Conservation (phyloP, 2,888 invertebrate genomes). For the Galeopsomyia nigrocyanea region DNA sequence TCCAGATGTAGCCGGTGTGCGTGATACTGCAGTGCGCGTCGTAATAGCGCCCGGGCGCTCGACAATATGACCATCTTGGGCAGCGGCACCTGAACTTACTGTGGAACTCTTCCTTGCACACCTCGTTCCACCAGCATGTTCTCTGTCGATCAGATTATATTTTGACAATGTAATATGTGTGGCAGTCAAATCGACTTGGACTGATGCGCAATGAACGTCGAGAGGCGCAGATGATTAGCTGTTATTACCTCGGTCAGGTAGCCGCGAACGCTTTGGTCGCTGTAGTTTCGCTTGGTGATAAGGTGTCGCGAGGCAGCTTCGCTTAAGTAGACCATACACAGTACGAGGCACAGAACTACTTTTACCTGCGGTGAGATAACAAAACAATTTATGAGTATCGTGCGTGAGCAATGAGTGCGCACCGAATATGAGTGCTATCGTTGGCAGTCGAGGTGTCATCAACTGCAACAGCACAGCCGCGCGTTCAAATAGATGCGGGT, state of each 20-base stretch:
- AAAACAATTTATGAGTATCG: constrained; percentile 3
- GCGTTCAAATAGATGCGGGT: too few species aligned
- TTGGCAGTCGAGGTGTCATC: not conserved
- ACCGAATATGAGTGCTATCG: not conserved
- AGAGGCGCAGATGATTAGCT: too few species aligned
- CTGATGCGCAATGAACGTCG: not conserved
- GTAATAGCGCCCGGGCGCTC: constrained; percentile 90
- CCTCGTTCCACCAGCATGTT: constrained; percentile 95
- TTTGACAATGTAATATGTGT: not conserved
- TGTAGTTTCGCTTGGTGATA: constrained; percentile 79
- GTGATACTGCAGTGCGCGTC: constrained; percentile 93
- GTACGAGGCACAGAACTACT: constrained; percentile 29
- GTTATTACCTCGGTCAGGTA: constrained; percentile 89
- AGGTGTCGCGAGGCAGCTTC: constrained; percentile 33
- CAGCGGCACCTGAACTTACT: constrained; percentile 89
- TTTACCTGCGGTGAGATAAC: constrained; percentile 24
- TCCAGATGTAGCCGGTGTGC: constrained; percentile 92
- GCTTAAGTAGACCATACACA: constrained; percentile 30
- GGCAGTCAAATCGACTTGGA: not conserved
- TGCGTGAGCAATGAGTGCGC: not conserved
- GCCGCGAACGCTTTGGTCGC: constrained; percentile 84
- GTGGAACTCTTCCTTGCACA: constrained; percentile 93
- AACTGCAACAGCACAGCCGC: not conserved
- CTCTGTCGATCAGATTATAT: constrained; percentile 71
- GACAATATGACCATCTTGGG: constrained; percentile 89